Base-by-base conservation (phyloP, 2,888 invertebrate genomes). In the Euproctis similis region DNA sequence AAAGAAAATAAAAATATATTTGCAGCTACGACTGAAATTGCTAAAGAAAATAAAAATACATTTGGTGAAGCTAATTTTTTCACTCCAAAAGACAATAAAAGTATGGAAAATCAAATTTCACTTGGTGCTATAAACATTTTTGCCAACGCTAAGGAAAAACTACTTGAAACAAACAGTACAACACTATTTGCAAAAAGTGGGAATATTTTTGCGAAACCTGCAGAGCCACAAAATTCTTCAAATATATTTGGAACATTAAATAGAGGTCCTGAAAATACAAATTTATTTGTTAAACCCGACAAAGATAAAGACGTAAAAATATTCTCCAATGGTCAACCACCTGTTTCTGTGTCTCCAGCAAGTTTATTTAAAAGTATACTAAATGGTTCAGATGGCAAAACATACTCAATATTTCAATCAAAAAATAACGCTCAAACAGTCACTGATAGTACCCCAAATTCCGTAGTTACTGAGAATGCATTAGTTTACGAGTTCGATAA, bases 331-430 rank as follows among this genome's bases (percentile, higher is more conserved):
- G 68, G 69, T 22, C 61, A 56, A 24, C 46, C 51, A 21, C 34
- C 52, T 17, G 45, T 33, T 22, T 58, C 56, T 17, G 31, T 70
- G 23, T 74, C 78, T 5, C 77, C 82, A 5, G 65, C 72, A 6
- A 74, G 55, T 34, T 56, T 82, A 32, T 84, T 81, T 34, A 82
- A 82, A 59, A 74, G 58, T 36, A 75, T 70, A 6, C 19, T 57
- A 9, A 67, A 61, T 36, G 59, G 49, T 6, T 21, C 57, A 3
- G 65, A 66, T 17, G 28, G 40, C n/a, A 67, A 67, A 38, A 30
- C 33, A 27, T 74, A 67, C 46, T 63, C 68, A 14, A 72, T 77
- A 55, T 80, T 78, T 41, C 66, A 67, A 48, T 71, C 51, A 30
- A 81, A 80, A 60, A 80, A 74, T 46, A 76, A 73, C 50, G 59